Conservation (phyloP, 2,888 invertebrate species). For the Stenurella melanura region DNA sequence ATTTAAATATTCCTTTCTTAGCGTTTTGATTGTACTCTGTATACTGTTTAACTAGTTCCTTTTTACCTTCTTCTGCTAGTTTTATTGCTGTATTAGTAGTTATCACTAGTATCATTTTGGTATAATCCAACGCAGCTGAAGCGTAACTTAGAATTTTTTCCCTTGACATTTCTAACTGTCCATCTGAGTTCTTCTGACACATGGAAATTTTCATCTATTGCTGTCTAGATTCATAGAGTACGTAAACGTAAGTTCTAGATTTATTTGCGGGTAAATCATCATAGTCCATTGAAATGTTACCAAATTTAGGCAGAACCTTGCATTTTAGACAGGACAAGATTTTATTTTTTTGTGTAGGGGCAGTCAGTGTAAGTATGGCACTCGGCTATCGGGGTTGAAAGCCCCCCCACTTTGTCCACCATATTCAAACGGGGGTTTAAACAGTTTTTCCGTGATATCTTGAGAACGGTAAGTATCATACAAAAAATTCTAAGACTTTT, state of each 20-base stretch:
- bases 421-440: no score
- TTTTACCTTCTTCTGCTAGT: conserved; percentile 54
- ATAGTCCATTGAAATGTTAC: no score
- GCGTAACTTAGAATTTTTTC: conserved; percentile 55
- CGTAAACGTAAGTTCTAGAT: background rate
- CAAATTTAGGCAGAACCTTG: no score
- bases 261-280: background rate
- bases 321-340: no score
- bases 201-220: background rate
- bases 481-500: no score
- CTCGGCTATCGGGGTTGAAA: no score
- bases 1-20: conserved; percentile 41
- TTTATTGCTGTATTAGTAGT: conserved; percentile 58
- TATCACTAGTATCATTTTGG: conserved; percentile 59
- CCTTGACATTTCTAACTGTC: conserved; percentile 44
- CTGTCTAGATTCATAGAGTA: background rate
- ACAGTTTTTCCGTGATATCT: no score
- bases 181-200: background rate
- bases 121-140: conserved; percentile 55
- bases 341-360: no score
- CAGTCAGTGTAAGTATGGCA: no score
- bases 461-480: no score
- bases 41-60: conserved; percentile 59
- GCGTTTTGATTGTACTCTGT: conserved; percentile 53
- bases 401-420: no score